Percentiles rank a stretch among this genome's conserved stretches.
These are phyloP conservation scores for Hypsibius dujardini DNA, from an alignment of 1,140 invertebrate species.

Conservation along the genomic window DNA sequence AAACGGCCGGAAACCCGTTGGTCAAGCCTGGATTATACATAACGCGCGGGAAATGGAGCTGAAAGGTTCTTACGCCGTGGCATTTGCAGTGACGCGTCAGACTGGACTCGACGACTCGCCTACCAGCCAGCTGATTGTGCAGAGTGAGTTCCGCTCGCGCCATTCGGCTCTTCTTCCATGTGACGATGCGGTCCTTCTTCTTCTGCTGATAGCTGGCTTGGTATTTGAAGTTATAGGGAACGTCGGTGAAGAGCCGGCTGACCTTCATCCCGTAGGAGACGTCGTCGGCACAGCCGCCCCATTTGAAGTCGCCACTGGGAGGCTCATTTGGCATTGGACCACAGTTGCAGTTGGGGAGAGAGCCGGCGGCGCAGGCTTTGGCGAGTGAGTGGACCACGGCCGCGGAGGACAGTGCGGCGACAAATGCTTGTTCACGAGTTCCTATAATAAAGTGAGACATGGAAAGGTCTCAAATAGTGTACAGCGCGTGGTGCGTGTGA, in stretches of 20 bases:
- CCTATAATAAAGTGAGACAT: conserved; percentile 37
- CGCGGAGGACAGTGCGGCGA: conserved; percentile 53
- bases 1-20: too few species aligned
- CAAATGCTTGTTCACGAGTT: conserved; percentile 59
- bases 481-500: background rate
- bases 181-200: background rate
- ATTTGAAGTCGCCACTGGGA: conserved; percentile 43
- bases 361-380: conserved; percentile 50
- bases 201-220: background rate
- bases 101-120: background rate
- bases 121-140: background rate
- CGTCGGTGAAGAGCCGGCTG: background rate
- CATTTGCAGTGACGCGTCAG: conserved; percentile 16
- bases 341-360: conserved; percentile 47
- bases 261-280: conserved; percentile 21
- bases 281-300: conserved; percentile 52
- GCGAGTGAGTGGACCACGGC: conserved; percentile 52
- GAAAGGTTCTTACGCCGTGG: background rate
- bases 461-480: background rate
- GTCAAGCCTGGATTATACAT: too few species aligned
- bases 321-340: conserved; percentile 41
- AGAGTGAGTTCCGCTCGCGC: background rate
- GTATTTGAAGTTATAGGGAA: conserved; percentile 3
- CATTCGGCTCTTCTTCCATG: conserved; percentile 6
- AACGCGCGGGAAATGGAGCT: too few species aligned